Evolutionary conservation across 2,797 vertebrate species (phyloP), one percentile per base, ranked within the genome.

Genomic region (Diplodus sargus): DNA sequence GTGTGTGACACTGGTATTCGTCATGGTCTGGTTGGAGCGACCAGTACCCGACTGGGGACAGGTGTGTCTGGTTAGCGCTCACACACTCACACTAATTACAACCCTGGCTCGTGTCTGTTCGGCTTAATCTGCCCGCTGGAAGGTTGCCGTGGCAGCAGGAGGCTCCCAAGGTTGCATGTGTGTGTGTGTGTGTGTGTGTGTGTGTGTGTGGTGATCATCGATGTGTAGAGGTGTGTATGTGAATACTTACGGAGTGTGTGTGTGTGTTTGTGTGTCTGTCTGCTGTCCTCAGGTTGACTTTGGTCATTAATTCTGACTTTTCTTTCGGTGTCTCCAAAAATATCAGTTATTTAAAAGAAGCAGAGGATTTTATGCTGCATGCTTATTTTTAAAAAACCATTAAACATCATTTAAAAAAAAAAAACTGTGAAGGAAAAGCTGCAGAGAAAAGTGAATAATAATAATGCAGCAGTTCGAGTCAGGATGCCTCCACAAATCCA

Each of bases 1-100:
- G 60, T 65, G 48, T 22, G 56, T 52, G 6, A 53, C 49, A 39
- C 70, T 85, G 78, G 68, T 74, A 81, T 68, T 75, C 61, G 17
- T 70, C 47, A 25, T 8, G 39, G 39, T 74, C 65, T 83, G 42
- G 53, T 77, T 84, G 78, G 86, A 71, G 63, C 73, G 48, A 56
- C 43, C 13, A 34, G 56, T 18, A 16, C n/a, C 25, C 39, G 0
- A 49, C 76, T 16, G 53, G 66, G 10, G 72, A 82, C 83, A 83
- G 83, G 85, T 89, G 85, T 77, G 70, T 67, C 79, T 82, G 47
- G 74, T 70, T 57, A 68, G 69, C 61, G n/a, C 39, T 47, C 51
- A 34, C 65, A 61, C 48, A 48, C 83, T 75, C 51, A 59, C 69
- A 79, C 68, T 81, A 82, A 85, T 82, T 82, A 78, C 69, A 74